These are phyloP conservation scores for Trogon surrucura DNA, from an alignment of 2,113 vertebrate species.

Conservation along the genomic window DNA sequence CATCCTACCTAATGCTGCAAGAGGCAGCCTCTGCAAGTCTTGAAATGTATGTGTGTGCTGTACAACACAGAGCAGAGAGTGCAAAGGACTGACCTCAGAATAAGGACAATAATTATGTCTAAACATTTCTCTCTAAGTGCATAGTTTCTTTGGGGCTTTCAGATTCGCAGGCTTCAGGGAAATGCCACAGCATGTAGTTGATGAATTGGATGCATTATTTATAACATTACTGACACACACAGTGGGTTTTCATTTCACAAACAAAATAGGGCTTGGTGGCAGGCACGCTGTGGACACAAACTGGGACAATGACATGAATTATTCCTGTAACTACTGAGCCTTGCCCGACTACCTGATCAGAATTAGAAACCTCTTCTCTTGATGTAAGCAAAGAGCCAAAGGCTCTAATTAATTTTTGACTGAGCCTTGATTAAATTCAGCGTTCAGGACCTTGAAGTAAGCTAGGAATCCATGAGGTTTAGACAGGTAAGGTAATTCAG, in stretches of 20 bases:
- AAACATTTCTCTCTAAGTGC: neutral
- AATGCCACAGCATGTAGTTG: neutral
- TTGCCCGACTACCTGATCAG: neutral
- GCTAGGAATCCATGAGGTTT: neutral
- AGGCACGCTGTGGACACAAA: neutral
- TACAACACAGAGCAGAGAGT: neutral
- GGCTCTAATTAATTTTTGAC: neutral
- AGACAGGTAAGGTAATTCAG: neutral
- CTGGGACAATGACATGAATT: conserved; percentile 18
- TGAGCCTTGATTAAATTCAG: conserved; percentile 3
- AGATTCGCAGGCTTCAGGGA: neutral
- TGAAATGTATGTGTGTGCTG: neutral
- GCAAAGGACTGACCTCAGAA: conserved; percentile 9
- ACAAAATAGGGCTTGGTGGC: neutral
- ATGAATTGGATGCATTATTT: conserved; percentile 54
- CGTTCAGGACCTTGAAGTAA: neutral
- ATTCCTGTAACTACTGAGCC: neutral
- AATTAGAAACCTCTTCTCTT: neutral
- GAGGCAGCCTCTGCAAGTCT: neutral
- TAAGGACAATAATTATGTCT: neutral
- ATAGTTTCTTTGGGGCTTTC: neutral
- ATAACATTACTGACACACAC: conserved; percentile 4
- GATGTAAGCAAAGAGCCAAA: neutral
- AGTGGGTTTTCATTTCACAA: neutral
- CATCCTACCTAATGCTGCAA: neutral